phyloP scores from a whole-genome alignment of 2,113 vertebrate genomes.

The Oryzias celebensis region DNA sequence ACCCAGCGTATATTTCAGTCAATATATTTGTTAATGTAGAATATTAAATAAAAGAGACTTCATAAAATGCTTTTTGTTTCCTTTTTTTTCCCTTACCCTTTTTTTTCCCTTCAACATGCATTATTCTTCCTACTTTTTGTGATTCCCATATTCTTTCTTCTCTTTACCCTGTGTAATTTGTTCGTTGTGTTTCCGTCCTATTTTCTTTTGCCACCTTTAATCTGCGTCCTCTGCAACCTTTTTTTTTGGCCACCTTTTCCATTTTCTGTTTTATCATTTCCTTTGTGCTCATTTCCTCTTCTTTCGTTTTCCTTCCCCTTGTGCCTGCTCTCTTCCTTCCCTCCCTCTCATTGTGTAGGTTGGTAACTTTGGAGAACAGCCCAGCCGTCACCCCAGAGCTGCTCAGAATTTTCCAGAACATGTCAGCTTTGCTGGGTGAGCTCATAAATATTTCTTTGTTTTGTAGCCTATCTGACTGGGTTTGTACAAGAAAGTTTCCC shows the following conservation, averaged over 20 bases:
- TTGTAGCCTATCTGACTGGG: not conserved
- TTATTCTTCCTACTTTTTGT: not conserved
- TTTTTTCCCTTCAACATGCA: slow-evolving; percentile 4
- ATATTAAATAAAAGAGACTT: not conserved
- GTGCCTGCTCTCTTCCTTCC: slow-evolving; percentile 1
- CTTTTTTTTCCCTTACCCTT: not conserved
- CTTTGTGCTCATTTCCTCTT: slow-evolving; percentile 7
- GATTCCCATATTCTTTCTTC: not conserved
- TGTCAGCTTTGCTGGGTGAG: slow-evolving; percentile 93
- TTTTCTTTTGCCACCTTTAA: slow-evolving; percentile 31
- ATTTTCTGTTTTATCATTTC: slow-evolving; percentile 13
- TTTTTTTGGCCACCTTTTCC: slow-evolving; percentile 4
- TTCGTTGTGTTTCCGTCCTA: slow-evolving; percentile 1
- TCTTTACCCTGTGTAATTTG: slow-evolving; percentile 26
- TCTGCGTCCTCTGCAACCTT: slow-evolving; percentile 5
- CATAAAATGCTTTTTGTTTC: not conserved
- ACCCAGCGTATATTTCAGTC: not conserved
- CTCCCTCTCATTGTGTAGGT: slow-evolving; percentile 75
- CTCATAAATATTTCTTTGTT: slow-evolving; percentile 16
- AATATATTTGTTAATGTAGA: not conserved
- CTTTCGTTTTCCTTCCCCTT: slow-evolving; percentile 2
- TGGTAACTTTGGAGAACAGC: slow-evolving; percentile 95
- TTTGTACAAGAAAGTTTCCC: slow-evolving; percentile 2
- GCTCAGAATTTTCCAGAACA: slow-evolving; percentile 95
- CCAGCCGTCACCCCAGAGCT: slow-evolving; percentile 89